phyloP scores from a whole-genome alignment of 2,888 invertebrate genomes.

The Eupsilia transversa region DNA sequence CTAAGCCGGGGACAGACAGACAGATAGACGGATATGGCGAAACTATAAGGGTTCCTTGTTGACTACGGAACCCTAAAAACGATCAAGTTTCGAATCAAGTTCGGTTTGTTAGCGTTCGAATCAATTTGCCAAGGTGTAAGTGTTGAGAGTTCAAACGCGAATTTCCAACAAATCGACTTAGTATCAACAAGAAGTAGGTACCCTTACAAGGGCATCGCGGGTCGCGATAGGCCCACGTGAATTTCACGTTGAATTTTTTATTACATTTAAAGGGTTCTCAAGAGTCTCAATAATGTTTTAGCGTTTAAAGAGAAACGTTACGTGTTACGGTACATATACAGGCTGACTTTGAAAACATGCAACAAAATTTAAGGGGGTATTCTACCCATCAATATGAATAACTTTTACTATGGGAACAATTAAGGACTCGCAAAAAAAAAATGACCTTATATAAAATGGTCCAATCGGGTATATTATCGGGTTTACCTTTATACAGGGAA shows the following conservation, averaged over 20 bases:
- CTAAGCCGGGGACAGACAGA: too few species aligned
- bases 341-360: too few species aligned
- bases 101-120: slow-evolving; percentile 25
- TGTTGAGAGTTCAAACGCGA: slow-evolving; percentile 3
- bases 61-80: too few species aligned
- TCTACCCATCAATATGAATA: too few species aligned
- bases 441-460: too few species aligned
- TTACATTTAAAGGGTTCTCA: slow-evolving; percentile 4
- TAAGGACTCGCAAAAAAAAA: too few species aligned
- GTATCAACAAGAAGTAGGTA: slow-evolving; percentile 8
- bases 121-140: slow-evolving; percentile 20
- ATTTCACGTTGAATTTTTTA: not conserved
- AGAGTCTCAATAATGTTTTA: not conserved
- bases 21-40: too few species aligned
- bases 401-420: too few species aligned
- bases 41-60: too few species aligned
- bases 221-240: not conserved
- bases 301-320: not conserved
- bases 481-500: too few species aligned
- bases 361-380: too few species aligned
- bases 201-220: not conserved
- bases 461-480: too few species aligned
- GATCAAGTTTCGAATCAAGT: slow-evolving; percentile 21
- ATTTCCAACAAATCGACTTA: slow-evolving; percentile 16
- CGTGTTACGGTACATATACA: not conserved